Evolutionary conservation across 2,797 vertebrate species (phyloP).

Genomic region (Peromyscus melanophrys): DNA sequence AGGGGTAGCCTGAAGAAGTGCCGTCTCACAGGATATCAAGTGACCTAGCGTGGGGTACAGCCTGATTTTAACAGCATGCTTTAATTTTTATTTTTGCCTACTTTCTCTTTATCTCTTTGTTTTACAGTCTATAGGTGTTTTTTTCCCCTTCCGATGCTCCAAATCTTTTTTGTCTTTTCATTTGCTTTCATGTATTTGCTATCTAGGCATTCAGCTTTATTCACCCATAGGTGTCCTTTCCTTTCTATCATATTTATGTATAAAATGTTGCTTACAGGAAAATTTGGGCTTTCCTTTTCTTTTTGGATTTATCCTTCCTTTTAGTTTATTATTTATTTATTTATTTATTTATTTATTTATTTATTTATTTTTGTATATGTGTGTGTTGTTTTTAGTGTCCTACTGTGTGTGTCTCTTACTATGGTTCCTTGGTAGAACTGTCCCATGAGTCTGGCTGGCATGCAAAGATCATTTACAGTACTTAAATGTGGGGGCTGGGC

Average conservation of each 20-base stretch:
- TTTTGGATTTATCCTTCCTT: background rate
- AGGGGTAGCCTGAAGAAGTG: background rate
- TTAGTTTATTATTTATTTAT: background rate
- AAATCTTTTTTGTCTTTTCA: background rate
- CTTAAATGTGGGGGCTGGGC: background rate
- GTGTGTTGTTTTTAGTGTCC: slow-evolving; percentile 3
- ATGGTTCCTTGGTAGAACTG: background rate
- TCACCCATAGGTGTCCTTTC: background rate
- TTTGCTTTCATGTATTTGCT: slow-evolving; percentile 48
- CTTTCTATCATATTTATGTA: background rate
- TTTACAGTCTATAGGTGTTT: background rate
- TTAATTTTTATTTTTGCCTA: background rate
- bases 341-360: too few species aligned
- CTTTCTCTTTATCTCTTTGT: background rate
- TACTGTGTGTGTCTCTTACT: background rate
- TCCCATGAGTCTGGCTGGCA: background rate
- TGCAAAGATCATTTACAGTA: background rate
- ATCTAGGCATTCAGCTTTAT: slow-evolving; percentile 11
- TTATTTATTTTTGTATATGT: background rate
- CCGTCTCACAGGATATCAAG: too few species aligned
- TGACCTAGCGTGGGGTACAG: background rate
- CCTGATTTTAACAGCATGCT: background rate
- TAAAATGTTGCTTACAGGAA: background rate
- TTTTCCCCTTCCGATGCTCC: background rate
- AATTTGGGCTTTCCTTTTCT: slow-evolving; percentile 23